Evolutionary conservation across 1,140 invertebrate species (phyloP).

Genomic region (Nebria ingens): DNA sequence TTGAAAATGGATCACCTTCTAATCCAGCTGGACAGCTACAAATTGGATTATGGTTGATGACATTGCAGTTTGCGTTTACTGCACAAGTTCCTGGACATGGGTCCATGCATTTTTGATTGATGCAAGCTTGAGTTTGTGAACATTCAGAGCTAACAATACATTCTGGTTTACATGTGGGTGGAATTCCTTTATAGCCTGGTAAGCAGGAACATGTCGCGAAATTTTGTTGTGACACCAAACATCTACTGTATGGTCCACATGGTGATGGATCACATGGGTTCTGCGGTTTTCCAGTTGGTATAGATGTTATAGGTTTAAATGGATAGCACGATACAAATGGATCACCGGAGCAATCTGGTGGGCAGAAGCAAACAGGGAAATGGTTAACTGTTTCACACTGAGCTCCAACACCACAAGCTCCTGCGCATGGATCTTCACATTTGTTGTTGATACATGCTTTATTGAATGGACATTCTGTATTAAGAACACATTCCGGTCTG

Average conservation of each 20-base stretch:
- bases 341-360: constrained; percentile 60
- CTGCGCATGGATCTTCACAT: constrained; percentile 66
- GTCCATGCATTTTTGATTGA: constrained; percentile 67
- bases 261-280: constrained; percentile 62
- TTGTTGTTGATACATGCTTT: constrained; percentile 67
- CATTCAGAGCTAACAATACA: constrained; percentile 73
- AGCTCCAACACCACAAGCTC: constrained; percentile 65
- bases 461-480: constrained; percentile 58
- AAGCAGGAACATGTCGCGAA: constrained; percentile 70
- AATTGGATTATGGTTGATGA: constrained; percentile 73
- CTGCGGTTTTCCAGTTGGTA: constrained; percentile 23
- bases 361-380: constrained; percentile 66
- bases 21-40: constrained; percentile 64
- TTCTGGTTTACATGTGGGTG: constrained; percentile 69
- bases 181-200: constrained; percentile 64
- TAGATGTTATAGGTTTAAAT: constrained; percentile 36
- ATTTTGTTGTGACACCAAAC: constrained; percentile 55
- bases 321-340: constrained; percentile 64
- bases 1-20: constrained; percentile 70
- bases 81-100: constrained; percentile 72
- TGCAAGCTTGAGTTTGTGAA: constrained; percentile 60
- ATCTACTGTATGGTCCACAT: constrained; percentile 69
- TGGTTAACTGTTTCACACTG: constrained; percentile 67
- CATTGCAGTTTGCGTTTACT: constrained; percentile 56
- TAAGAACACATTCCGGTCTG: constrained; percentile 66